Evolutionary conservation across 2,797 vertebrate species (phyloP).

Genomic region (Alca torda): DNA sequence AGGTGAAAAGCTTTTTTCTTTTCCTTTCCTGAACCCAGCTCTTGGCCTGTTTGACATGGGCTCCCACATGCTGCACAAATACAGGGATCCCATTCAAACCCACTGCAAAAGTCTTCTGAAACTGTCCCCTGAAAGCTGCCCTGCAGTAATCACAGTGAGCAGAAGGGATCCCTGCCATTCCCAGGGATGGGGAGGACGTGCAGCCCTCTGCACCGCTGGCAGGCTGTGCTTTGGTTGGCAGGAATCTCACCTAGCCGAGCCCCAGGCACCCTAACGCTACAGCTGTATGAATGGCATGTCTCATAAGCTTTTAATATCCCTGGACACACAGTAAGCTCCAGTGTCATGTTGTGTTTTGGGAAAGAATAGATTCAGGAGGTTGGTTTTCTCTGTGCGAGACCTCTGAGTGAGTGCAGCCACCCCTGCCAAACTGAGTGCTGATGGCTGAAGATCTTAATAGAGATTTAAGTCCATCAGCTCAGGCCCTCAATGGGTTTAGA

Average conservation of each 20-base stretch:
- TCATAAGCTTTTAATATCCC: neutral
- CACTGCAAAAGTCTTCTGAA: neutral
- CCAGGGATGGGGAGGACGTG: neutral
- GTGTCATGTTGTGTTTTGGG: neutral
- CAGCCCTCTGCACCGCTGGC: neutral
- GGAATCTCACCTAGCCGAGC: neutral
- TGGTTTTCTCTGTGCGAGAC: neutral
- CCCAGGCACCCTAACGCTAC: neutral
- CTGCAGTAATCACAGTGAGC: neutral
- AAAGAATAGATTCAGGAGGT: neutral
- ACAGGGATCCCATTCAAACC: neutral
- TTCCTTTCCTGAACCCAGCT: neutral
- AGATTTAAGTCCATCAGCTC: neutral
- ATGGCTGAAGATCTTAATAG: neutral
- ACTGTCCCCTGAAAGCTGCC: neutral
- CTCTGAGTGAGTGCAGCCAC: neutral
- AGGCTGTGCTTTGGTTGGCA: neutral
- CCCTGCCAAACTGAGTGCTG: neutral
- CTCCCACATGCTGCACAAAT: neutral
- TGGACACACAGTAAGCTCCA: neutral
- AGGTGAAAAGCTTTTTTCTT: neutral
- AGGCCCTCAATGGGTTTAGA: neutral
- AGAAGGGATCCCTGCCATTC: neutral
- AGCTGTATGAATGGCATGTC: neutral
- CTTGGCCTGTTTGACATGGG: neutral